These are phyloP conservation scores for Diaphora mendica DNA, from an alignment of 2,888 invertebrate genomes.

Conservation along the genomic window DNA sequence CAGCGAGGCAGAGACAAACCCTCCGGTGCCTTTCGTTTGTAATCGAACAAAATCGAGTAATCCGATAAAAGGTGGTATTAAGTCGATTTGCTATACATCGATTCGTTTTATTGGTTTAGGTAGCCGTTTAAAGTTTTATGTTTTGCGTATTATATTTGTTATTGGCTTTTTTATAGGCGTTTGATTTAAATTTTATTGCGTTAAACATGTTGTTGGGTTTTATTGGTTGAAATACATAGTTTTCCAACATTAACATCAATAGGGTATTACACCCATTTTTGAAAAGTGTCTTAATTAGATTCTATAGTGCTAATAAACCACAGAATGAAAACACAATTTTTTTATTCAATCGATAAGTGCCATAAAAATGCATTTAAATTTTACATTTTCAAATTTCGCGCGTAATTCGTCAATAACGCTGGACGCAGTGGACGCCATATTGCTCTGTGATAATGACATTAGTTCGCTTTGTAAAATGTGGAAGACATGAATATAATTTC, in stretches of 20 bases:
- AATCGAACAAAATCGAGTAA: constrained; percentile 64
- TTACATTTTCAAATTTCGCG: too few relatives aligned
- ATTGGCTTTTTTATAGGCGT: constrained; percentile 22
- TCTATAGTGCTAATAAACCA: too few relatives aligned
- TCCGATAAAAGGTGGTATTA: constrained; percentile 68
- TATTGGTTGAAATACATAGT: background rate
- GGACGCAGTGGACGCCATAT: too few relatives aligned
- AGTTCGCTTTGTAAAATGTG: too few relatives aligned
- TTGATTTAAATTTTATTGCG: constrained; percentile 25
- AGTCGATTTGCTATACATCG: constrained; percentile 52
- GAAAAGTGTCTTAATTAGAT: too few relatives aligned
- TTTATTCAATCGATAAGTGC: too few relatives aligned
- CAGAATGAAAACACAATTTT: too few relatives aligned
- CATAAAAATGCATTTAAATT: too few relatives aligned
- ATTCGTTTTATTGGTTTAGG: constrained; percentile 53
- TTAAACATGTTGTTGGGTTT: background rate
- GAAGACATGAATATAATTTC: too few relatives aligned
- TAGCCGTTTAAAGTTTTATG: constrained; percentile 41
- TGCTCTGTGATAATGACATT: too few relatives aligned
- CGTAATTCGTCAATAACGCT: too few relatives aligned
- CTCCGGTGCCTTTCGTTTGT: constrained; percentile 50
- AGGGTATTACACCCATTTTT: too few relatives aligned
- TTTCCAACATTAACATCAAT: background rate
- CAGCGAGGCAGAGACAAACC: constrained; percentile 45
- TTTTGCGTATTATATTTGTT: constrained; percentile 13